Evolutionary conservation across 2,888 invertebrate genomes (phyloP).

Genomic region (Acleris laterana): DNA sequence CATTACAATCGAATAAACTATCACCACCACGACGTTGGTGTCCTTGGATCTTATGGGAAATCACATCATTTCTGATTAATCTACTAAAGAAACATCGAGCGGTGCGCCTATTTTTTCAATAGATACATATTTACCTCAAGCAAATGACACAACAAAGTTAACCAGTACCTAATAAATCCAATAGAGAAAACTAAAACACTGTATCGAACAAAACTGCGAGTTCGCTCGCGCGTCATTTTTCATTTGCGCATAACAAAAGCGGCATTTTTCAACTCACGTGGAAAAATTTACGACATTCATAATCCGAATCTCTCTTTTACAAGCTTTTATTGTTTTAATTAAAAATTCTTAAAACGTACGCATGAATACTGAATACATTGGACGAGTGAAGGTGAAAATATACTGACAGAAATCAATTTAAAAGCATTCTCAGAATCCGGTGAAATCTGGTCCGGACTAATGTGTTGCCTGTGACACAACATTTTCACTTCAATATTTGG

Average conservation of each 20-base stretch:
- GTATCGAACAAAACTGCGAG: not conserved
- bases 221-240: constrained; percentile 14
- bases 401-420: constrained; percentile 33
- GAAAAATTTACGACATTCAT: constrained; percentile 32
- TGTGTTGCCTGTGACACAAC: not conserved
- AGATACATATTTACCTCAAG: no score
- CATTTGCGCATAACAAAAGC: constrained; percentile 21
- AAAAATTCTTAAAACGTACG: constrained; percentile 36
- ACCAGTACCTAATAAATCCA: not conserved
- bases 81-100: no score
- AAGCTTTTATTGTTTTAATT: constrained; percentile 40
- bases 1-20: no score
- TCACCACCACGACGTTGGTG: no score
- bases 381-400: constrained; percentile 8
- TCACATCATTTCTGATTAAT: no score
- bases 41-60: no score
- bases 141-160: not conserved
- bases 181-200: not conserved
- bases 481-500: no score
- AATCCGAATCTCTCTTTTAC: constrained; percentile 35
- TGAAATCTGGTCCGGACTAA: not conserved
- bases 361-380: not conserved
- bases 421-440: not conserved
- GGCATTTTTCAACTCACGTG: constrained; percentile 12
- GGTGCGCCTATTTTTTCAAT: no score